Base-by-base conservation (phyloP, 2,113 vertebrate genomes). In the Prunella himalayana region DNA sequence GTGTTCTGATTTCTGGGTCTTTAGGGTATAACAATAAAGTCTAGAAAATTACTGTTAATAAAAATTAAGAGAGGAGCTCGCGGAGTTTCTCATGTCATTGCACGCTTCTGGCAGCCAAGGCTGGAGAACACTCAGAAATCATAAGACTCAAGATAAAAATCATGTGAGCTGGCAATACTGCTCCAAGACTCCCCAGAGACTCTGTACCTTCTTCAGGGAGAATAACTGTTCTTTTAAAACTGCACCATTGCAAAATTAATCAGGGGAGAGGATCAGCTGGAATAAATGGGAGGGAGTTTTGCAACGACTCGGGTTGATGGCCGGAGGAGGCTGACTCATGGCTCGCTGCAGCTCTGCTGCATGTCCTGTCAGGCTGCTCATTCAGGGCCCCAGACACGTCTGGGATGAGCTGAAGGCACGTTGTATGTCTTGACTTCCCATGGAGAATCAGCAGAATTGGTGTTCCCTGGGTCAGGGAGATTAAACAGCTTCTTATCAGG, bases 1-100 rank as follows among this genome's bases (percentile, higher is more conserved):
- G 69, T 4, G 1, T 84, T 68, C 76, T 92, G 94, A 88, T 92
- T 94, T 95, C 81, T 95, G 69, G 7, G 80, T 92, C 89, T 95
- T 91, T 49, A 91, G 82, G 47, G 81, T 95, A 39, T 41, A 80
- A 72, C 76, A 59, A 75, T 73, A 91, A 90, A 79, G 50, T 65
- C 89, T 94, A 88, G 78, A 91, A 91, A 82, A 94, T 77, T 41
- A 11, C 45, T 73, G 63, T 86, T 91, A 91, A 96, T 91, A 86
- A 82, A 90, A 93, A 82, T 37, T 47, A 86, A 92, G 86, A 90
- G 83, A 63, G 61, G 57, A 91, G 61, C 81, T 89, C 16, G 42
- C 8, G 8, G 70, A 44, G 59, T 63, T 91, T 57, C 91, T 94
- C 87, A 33, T 92, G 94, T 91, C 82, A 66, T 39, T 51, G 82